These are phyloP conservation scores for Danio choprae DNA, from an alignment of 2,797 vertebrate species.

Conservation along the genomic window DNA sequence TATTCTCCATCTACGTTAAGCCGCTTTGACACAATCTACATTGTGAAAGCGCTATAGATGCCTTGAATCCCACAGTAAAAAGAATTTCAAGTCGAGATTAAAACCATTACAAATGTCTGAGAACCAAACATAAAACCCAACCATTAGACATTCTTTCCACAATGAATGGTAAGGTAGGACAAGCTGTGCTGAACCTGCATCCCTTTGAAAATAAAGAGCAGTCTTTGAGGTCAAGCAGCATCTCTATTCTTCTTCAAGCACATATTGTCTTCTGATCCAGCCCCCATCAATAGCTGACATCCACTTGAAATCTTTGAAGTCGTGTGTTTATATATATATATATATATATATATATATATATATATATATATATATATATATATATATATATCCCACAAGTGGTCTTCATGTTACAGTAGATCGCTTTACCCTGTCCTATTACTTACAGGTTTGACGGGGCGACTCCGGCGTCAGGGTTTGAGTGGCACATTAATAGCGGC, in stretches of 20 bases:
- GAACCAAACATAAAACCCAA: neutral
- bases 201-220: conserved; percentile 25
- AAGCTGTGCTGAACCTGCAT: conserved; percentile 20
- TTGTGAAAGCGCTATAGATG: no score
- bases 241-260: conserved; percentile 54
- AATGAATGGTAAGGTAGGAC: conserved; percentile 22
- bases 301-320: conserved; percentile 73
- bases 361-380: conserved; percentile 69
- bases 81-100: neutral
- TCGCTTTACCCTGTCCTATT: conserved; percentile 69
- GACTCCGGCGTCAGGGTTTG: conserved; percentile 29
- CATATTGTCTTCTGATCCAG: conserved; percentile 63
- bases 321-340: conserved; percentile 70
- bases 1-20: no score
- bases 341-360: conserved; percentile 67
- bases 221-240: conserved; percentile 27
- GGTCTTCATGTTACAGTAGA: conserved; percentile 71
- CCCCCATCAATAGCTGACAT: conserved; percentile 66
- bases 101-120: neutral
- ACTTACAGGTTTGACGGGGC: conserved; percentile 65
- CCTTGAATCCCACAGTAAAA: neutral
- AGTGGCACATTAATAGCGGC: conserved; percentile 50
- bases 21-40: no score
- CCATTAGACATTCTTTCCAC: neutral
- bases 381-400: conserved; percentile 71